Base-by-base conservation (phyloP, 2,797 vertebrate genomes). In the Odontamblyopus rebecca region DNA sequence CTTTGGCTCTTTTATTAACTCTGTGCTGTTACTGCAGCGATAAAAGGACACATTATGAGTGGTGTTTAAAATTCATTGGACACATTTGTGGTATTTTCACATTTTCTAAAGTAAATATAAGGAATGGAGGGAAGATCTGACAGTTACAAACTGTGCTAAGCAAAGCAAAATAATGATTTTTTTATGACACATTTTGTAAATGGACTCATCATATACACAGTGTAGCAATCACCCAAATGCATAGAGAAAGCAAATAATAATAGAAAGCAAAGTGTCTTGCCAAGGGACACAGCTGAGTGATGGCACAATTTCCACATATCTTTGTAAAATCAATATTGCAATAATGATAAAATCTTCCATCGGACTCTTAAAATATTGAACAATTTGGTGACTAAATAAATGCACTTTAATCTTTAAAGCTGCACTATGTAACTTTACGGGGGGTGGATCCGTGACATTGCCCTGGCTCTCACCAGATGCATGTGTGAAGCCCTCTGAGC, bases 61-160 rank as follows among this genome's bases (percentile, higher is more conserved):
- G 19, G 18, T 48, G 6, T 50, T 65, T 48, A 15, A 48, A 48
- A 48, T 48, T 48, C 44, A 48, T 16, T 48, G 44, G 44, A 48
- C 44, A 48, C 44, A 13, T 15, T 16, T 48, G 44, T 48, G 44
- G 0, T 48, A 57, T 67, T 48, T 57, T 32, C n/a, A 48, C 44
- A 48, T 48, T 54, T 76, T 51, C 56, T 29, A 56, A 23, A 48
- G 44, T 48, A 48, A 48, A 48, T 48, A 48, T 48, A 48, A 48
- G 16, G 13, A 48, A 48, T 48, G 44, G 3, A 9, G 12, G 44
- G 13, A 48, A 48, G 44, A 48, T 48, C 16, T 48, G 44, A 13
- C 44, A 48, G 44, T 48, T 48, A 48, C 12, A 48, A 48, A 48
- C 44, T 15, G 12, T 4, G 13, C 13, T 44, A 44, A 48, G 2